Base-by-base conservation (phyloP, 2,888 invertebrate species). In the Arge pagana region DNA sequence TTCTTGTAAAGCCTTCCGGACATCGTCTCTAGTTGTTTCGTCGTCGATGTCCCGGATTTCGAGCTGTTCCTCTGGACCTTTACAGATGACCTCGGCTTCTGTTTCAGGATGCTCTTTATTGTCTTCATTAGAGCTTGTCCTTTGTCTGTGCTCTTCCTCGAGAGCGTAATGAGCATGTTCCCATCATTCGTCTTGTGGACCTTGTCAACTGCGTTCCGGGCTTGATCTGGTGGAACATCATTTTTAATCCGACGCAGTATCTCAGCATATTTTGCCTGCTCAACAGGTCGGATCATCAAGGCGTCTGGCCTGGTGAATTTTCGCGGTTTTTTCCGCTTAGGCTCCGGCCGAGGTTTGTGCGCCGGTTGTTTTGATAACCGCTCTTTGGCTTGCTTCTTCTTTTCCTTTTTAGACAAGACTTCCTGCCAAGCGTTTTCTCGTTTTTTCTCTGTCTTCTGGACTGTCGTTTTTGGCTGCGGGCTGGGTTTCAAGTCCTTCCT, bases 11-110 rank as follows among this genome's bases (percentile, higher is more conserved):
- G 50, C 54, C 0, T 16, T 36, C 15, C 19, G 42, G n/a, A 59
- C 28, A 2, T 59, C 56, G 1, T 54, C 50, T 16, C 50, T 50
- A 3, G 53, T 52, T 7, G 52, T 61, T 1, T 23, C 10, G 3
- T 52, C 56, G 26, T 57, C 56, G 1, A 54, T 19, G 26, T 59
- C 57, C 10, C 43, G 35, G 10, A 59, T 55, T 15, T 59, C 57
- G 15, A 59, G 3, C 2, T 5, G 10, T 1, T 49, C 51, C n/a
- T n/a, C 30, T 2, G 49, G 58, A 3, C 23, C 39, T 31, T 50
- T 42, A 18, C 55, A 26, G 18, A 39, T 49, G 3, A 57, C 55
- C 13, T 39, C 28, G 1, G 59, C 54, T 2, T 52, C 48, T 48
- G 28, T 16, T 18, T 16, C 1, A 52, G 48, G 10, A 52, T 10